These are phyloP conservation scores for Falco berigora DNA, from an alignment of 2,797 vertebrate species.

Conservation along the genomic window DNA sequence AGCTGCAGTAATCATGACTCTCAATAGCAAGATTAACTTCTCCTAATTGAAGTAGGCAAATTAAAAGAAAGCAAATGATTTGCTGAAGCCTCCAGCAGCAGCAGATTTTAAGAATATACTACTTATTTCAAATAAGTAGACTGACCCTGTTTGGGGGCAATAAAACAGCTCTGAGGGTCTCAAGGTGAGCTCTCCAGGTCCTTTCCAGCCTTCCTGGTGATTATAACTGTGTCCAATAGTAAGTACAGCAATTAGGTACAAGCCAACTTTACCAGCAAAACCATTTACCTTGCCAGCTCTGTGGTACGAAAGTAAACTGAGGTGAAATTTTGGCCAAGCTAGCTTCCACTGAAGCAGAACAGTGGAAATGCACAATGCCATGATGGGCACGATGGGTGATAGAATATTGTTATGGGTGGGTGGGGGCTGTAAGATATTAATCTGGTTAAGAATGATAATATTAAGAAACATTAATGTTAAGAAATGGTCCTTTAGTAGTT, in stretches of 20 bases:
- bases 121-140: too few relatives aligned
- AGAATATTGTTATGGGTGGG: not conserved
- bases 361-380: not conserved
- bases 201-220: too few relatives aligned
- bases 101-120: too few relatives aligned
- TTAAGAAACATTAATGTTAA: not conserved
- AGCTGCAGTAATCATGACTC: not conserved
- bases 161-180: too few relatives aligned
- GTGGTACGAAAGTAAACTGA: not conserved
- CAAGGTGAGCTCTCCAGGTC: too few relatives aligned
- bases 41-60: not conserved
- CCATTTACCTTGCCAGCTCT: not conserved
- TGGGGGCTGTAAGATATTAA: not conserved
- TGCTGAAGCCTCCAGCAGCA: not conserved
- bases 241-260: not conserved
- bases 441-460: not conserved
- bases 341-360: not conserved
- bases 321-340: not conserved
- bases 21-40: not conserved
- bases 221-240: not conserved
- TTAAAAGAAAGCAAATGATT: not conserved
- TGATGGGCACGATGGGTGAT: accelerated
- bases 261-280: not conserved
- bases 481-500: not conserved
- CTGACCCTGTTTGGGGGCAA: too few relatives aligned